Base-by-base conservation (phyloP, 2,113 vertebrate species). In the Sclerurus mexicanus region DNA sequence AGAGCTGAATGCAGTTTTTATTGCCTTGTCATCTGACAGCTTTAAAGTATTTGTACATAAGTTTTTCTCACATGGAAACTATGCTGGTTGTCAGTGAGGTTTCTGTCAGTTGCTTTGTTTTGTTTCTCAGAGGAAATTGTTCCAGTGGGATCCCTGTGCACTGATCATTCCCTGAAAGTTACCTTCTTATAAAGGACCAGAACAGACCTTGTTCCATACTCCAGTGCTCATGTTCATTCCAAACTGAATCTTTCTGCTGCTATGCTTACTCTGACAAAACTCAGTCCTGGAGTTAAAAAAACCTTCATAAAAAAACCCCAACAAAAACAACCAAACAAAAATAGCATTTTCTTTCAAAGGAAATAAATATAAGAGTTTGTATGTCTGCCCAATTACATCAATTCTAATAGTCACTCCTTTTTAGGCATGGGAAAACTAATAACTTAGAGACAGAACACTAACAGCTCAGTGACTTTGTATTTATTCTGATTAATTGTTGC, bases 401-500 rank as follows among this genome's bases (percentile, higher is more conserved):
- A 8, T 83, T 87, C 35, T 90, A 59, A 67, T 44, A 71, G 25
- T 19, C 10, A 44, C 58, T 86, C 24, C 52, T 91, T 47, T 89
- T 55, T 89, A 85, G 91, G 46, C 73, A 42, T 22, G 69, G 53
- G 47, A 85, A 85, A 85, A 66, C 82, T 23, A 87, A 25, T 94
- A 87, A 75, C 21, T 56, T 63, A 39, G 21, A 53, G 63, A 55
- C 63, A 66, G 59, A 56, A 84, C 90, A 77, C 72, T 85, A 93
- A 93, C 49, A 89, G 37, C 55, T 89, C 44, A 37, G 21, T 72
- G 50, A 74, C 60, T 89, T 93, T 75, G 85, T 91, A 72, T 89
- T 85, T 90, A 78, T 93, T 96, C 74, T 76, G 58, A 85, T 72
- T 82, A 94, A 89, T 93, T 67, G 27, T 64, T 95, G 33, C 39